A percentile compares a stretch with the other conserved stretches of the same genome.
Evolutionary conservation across 2,113 vertebrate genomes (phyloP).

Genomic region (Paramormyrops kingsleyae): DNA sequence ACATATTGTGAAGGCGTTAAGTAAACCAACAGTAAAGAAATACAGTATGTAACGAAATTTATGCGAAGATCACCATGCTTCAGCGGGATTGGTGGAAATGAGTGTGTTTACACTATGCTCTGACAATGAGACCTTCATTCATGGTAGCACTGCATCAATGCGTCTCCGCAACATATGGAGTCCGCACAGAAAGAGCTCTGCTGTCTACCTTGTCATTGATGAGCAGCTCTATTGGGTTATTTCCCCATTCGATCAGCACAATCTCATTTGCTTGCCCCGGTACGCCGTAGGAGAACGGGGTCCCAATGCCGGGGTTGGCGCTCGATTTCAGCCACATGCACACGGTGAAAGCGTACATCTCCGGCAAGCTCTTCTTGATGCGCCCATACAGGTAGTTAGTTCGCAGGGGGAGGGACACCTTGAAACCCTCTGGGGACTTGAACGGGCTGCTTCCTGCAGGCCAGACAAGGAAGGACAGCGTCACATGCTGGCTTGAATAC

Average conservation of each 20-base stretch:
- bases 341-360: slow-evolving; percentile 72
- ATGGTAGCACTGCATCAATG: neutral
- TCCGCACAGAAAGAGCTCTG: neutral
- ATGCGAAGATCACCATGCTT: neutral
- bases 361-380: slow-evolving; percentile 72
- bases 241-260: slow-evolving; percentile 76
- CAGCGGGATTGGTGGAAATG: neutral
- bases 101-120: neutral
- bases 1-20: neutral
- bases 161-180: neutral
- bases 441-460: slow-evolving; percentile 73
- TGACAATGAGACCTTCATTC: neutral
- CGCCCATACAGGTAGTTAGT: slow-evolving; percentile 77
- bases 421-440: slow-evolving; percentile 88
- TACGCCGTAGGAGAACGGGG: slow-evolving; percentile 72
- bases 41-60: neutral
- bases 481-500: neutral
- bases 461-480: neutral
- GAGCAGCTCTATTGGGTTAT: slow-evolving; percentile 73
- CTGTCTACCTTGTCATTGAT: slow-evolving; percentile 73
- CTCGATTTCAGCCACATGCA: slow-evolving; percentile 75
- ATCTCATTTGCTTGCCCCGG: slow-evolving; percentile 75
- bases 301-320: slow-evolving; percentile 68
- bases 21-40: neutral
- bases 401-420: slow-evolving; percentile 74